Evolutionary conservation across 2,113 vertebrate species (phyloP).

Genomic region (Anoplopoma fimbria): DNA sequence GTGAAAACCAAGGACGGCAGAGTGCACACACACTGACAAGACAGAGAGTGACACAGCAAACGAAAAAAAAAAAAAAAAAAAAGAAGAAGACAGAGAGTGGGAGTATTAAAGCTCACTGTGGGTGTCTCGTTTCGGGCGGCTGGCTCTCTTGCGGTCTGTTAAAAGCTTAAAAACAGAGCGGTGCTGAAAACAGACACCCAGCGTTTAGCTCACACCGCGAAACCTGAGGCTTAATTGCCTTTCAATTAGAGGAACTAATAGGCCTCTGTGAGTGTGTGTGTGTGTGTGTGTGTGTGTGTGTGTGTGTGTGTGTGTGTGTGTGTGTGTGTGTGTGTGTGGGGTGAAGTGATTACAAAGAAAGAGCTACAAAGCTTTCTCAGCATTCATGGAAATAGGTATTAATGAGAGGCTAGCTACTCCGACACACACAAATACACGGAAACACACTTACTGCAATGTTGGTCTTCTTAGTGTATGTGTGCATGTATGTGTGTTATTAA

Average conservation of each 20-base stretch:
- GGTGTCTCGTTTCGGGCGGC: slow-evolving; percentile 71
- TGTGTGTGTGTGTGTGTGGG: slow-evolving; percentile 9
- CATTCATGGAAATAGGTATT: slow-evolving; percentile 69
- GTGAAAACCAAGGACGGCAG: neutral
- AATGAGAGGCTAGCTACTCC: slow-evolving; percentile 58
- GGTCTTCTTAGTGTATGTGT: slow-evolving; percentile 1
- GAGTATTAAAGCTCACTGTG: slow-evolving; percentile 58
- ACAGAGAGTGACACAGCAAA: neutral
- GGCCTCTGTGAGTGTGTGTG: slow-evolving; percentile 44
- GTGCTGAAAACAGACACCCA: slow-evolving; percentile 77
- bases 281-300: slow-evolving; percentile 33
- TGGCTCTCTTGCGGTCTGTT: slow-evolving; percentile 75
- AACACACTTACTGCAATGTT: slow-evolving; percentile 21
- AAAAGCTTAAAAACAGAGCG: slow-evolving; percentile 75
- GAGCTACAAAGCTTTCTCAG: slow-evolving; percentile 66
- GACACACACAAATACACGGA: slow-evolving; percentile 5
- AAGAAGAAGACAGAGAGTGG: slow-evolving; percentile 6
- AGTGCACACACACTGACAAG: neutral
- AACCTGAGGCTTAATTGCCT: slow-evolving; percentile 83
- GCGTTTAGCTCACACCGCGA: slow-evolving; percentile 75
- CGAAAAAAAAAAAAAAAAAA: neutral
- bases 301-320: slow-evolving; percentile 17
- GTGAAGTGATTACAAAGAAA: slow-evolving; percentile 54
- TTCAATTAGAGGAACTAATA: slow-evolving; percentile 83
- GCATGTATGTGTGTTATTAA: neutral